Base-by-base conservation (phyloP, 2,888 invertebrate genomes). In the Helleia helle region DNA sequence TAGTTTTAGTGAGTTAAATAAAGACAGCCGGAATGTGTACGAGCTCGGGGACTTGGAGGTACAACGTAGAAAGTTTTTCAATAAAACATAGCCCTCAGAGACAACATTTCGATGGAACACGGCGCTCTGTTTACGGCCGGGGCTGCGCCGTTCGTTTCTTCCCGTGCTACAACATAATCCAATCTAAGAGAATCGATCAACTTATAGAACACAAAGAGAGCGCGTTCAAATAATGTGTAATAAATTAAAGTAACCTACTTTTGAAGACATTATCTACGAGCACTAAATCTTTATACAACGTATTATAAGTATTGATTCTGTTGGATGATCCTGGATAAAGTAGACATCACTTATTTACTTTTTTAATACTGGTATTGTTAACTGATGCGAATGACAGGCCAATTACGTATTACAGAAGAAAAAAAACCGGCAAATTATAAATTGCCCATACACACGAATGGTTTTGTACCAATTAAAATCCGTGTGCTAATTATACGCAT, bases 71-170 rank as follows among this genome's bases (percentile, higher is more conserved):
- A 80, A 81, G 71, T 81, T 81, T 77, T 81, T 77, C 76, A 80
- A 80, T 80, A 83, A 77, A 81, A 74, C 71, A 72, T 66, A 62
- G 68, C 64, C 75, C 76, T 74, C 62, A 52, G 80, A 80, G 80
- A 76, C 77, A 71, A 71, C 73, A 71, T 71, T 76, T 79, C 77
- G 75, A 73, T 75, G 73, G 70, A 72, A 64, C 69, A 56, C 61
- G 58, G 66, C 54, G 63, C 65, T 52, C 70, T 76, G 74, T 79
- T 79, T 76, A 79, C 65, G 71, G 62, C 62, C 59, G 54, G 56
- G 54, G 62, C n/a, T n/a, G n/a, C 54, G 59, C 54, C 58, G 59
- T 55, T 54, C 58, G 54, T 51, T 57, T 46, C 55, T 56, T 52
- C 48, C n/a, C 54, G 45, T 62, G 55, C 62, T 63, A 59, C 65